Conservation (phyloP, 2,797 vertebrate genomes). For the Zenarchopterus dispar region DNA sequence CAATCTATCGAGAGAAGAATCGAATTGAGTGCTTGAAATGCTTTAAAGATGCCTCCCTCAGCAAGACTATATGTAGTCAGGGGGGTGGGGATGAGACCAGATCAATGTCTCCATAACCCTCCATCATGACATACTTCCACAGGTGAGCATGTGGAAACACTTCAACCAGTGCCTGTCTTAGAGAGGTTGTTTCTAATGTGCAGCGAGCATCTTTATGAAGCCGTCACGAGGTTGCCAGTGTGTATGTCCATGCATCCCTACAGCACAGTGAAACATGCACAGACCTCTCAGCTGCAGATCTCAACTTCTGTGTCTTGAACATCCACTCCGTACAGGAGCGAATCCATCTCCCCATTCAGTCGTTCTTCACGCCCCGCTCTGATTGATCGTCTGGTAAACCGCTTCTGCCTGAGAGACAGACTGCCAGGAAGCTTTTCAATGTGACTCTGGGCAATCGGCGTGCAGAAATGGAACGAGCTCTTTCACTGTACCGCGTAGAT, state of each 20-base stretch:
- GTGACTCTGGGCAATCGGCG: constrained; percentile 25
- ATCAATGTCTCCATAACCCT: constrained; percentile 47
- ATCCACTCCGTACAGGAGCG: constrained; percentile 26
- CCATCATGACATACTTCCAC: constrained; percentile 40
- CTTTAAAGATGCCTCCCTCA: constrained; percentile 10
- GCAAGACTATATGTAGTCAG: constrained; percentile 19
- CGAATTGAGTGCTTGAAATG: no score
- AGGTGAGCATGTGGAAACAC: constrained; percentile 46
- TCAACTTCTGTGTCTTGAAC: constrained; percentile 49
- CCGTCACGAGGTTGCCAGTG: constrained; percentile 3
- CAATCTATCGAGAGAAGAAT: no score
- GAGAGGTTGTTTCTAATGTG: constrained; percentile 6
- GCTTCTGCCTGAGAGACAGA: constrained; percentile 54
- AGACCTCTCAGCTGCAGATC: constrained; percentile 37
- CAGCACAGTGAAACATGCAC: constrained; percentile 41
- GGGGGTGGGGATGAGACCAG: constrained; percentile 31
- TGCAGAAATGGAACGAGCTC: constrained; percentile 14
- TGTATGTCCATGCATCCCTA: constrained; percentile 22
- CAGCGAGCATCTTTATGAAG: constrained; percentile 7
- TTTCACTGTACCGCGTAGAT: constrained; percentile 31
- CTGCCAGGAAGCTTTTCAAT: constrained; percentile 55
- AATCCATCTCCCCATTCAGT: constrained; percentile 49
- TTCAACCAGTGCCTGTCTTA: constrained; percentile 17
- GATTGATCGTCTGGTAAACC: constrained; percentile 68
- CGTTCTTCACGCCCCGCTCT: constrained; percentile 48